phyloP scores from a whole-genome alignment of 1,140 invertebrate genomes.

The Drosophila ananassae region DNA sequence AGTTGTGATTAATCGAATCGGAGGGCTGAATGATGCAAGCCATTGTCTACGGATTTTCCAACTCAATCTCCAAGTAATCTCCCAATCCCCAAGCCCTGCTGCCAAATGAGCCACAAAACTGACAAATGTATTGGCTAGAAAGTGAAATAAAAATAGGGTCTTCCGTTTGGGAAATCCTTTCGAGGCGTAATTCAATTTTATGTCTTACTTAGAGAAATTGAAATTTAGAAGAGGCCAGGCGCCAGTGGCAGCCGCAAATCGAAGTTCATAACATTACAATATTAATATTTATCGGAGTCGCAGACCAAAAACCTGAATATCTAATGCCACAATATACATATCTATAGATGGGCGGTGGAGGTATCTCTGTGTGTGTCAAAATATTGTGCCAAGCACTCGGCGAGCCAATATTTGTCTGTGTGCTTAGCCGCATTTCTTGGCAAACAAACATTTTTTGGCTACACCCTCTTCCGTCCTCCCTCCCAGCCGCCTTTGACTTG shows the following conservation, averaged over 20 bases:
- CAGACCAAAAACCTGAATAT: slow-evolving; percentile 28
- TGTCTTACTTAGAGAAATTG: slow-evolving; percentile 67
- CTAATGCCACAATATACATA: slow-evolving; percentile 23
- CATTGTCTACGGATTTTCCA: slow-evolving; percentile 9
- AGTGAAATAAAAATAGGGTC: not conserved
- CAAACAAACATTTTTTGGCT: slow-evolving; percentile 51
- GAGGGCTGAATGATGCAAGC: slow-evolving; percentile 33
- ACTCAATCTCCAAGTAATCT: slow-evolving; percentile 22
- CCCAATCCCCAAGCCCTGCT: slow-evolving; percentile 5
- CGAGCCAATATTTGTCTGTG: slow-evolving; percentile 62
- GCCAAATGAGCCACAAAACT: slow-evolving; percentile 65
- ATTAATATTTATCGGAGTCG: slow-evolving; percentile 65
- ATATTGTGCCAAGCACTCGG: slow-evolving; percentile 34
- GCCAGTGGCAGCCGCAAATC: slow-evolving; percentile 32
- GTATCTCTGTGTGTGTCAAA: slow-evolving; percentile 16
- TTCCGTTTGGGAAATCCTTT: slow-evolving; percentile 31
- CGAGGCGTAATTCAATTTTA: slow-evolving; percentile 71
- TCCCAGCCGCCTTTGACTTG: not conserved
- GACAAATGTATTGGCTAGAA: slow-evolving; percentile 38
- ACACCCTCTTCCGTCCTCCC: slow-evolving; percentile 8
- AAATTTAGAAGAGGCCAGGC: slow-evolving; percentile 52
- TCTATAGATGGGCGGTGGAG: not conserved
- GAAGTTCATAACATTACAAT: slow-evolving; percentile 55
- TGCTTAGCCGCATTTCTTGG: slow-evolving; percentile 68
- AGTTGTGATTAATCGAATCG: slow-evolving; percentile 57